phyloP scores from a whole-genome alignment of 2,797 vertebrate genomes.

The Smutsia gigantea region DNA sequence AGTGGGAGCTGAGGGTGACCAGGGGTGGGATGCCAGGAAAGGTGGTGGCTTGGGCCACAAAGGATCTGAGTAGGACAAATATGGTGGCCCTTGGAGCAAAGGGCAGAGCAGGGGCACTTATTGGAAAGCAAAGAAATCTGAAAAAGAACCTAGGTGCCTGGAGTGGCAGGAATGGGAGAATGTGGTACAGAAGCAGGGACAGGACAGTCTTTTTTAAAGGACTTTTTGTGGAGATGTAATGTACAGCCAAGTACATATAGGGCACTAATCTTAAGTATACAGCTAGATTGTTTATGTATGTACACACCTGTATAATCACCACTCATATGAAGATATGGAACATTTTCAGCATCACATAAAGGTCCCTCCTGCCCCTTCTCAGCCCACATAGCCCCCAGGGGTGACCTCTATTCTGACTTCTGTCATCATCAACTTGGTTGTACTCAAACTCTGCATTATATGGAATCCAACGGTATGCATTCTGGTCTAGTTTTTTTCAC shows the following conservation, averaged over 20 bases:
- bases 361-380: not conserved
- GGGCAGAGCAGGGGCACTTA: not conserved
- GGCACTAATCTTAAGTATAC: not conserved
- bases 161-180: not conserved
- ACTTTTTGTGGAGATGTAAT: not conserved
- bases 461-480: not conserved
- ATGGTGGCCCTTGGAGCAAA: not conserved
- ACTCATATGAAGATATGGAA: not conserved
- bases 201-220: not conserved
- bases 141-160: not conserved
- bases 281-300: not conserved
- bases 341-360: not conserved
- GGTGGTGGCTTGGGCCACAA: not conserved
- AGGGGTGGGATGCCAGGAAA: not conserved
- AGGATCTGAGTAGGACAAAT: not conserved
- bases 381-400: not conserved
- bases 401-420: not conserved
- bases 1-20: not conserved
- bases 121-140: not conserved
- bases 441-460: not conserved
- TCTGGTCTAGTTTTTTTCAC: not conserved
- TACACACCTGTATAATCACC: not conserved
- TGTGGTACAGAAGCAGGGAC: not conserved
- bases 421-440: not conserved
- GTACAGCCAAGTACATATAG: not conserved